Evolutionary conservation across 1,140 invertebrate genomes (phyloP).

Genomic region (Bilobella aurantiaca): DNA sequence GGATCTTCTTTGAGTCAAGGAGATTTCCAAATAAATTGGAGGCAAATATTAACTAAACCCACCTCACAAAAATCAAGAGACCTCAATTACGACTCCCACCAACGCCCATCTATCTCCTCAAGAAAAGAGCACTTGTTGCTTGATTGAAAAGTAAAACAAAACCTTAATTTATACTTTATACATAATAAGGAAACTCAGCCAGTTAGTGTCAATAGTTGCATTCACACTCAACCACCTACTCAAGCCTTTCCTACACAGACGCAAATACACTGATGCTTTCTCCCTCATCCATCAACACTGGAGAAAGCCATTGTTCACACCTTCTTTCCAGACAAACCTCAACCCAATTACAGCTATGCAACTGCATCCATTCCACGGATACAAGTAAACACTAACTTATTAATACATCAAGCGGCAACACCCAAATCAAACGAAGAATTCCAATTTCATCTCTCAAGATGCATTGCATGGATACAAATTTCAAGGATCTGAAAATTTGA

Average conservation of each 20-base stretch:
- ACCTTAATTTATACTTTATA: conserved; percentile 8
- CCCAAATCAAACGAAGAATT: no score
- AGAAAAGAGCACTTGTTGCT: conserved; percentile 25
- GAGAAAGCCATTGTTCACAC: not conserved
- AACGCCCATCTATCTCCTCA: conserved; percentile 2
- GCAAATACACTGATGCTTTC: no score
- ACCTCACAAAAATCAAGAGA: conserved; percentile 13
- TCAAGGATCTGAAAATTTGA: no score
- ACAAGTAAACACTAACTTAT: no score
- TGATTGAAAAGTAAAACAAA: conserved; percentile 35
- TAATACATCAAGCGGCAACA: no score
- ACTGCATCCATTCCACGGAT: no score
- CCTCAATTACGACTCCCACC: conserved; percentile 1
- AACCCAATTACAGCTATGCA: no score
- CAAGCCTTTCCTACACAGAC: no score
- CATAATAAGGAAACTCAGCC: not conserved
- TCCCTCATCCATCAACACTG: not conserved
- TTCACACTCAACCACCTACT: no score
- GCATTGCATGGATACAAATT: no score
- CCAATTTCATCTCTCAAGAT: no score
- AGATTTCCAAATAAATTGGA: not conserved
- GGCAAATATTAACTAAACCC: conserved; percentile 7
- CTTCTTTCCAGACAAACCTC: no score
- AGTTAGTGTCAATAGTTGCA: conserved; percentile 8
- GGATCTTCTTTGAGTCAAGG: not conserved